phyloP scores from a whole-genome alignment of 2,113 vertebrate species.

The Triplophysa rosa region DNA sequence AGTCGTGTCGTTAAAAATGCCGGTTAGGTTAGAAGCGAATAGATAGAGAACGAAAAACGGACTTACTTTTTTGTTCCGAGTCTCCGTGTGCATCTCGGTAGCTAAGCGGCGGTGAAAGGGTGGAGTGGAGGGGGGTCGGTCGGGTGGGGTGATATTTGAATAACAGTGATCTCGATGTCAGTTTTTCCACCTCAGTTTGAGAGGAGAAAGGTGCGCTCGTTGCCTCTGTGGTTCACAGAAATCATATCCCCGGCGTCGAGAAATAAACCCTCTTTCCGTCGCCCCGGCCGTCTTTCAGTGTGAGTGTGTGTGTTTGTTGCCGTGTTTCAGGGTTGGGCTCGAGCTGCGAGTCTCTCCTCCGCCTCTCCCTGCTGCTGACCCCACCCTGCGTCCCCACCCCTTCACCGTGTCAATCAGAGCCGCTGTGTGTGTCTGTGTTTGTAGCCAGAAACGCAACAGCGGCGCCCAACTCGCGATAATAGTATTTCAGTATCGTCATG shows the following conservation, averaged over 20 bases:
- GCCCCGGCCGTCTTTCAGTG: constrained; percentile 60
- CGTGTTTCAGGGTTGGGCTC: constrained; percentile 78
- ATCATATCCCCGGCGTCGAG: constrained; percentile 76
- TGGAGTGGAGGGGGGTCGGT: constrained; percentile 68
- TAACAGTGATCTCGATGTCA: constrained; percentile 57
- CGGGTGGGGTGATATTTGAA: constrained; percentile 68
- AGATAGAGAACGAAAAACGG: constrained; percentile 46
- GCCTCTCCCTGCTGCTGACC: constrained; percentile 82
- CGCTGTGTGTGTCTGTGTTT: constrained; percentile 53
- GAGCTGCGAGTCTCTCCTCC: constrained; percentile 79
- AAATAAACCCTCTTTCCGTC: constrained; percentile 60
- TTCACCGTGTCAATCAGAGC: constrained; percentile 74
- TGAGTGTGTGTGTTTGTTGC: constrained; percentile 69
- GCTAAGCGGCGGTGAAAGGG: constrained; percentile 69
- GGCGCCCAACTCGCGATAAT: constrained; percentile 24
- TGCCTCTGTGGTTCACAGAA: constrained; percentile 56
- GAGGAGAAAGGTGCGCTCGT: constrained; percentile 36
- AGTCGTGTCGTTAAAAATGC: not conserved
- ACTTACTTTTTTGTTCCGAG: constrained; percentile 79
- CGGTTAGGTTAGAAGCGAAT: not conserved
- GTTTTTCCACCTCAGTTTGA: constrained; percentile 53
- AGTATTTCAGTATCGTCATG: constrained; percentile 32
- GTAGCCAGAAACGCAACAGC: constrained; percentile 50
- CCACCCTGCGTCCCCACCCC: constrained; percentile 85
- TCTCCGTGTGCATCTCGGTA: constrained; percentile 81